Conservation (phyloP, 64 coral and sea anemone species). For the Stichodactyla helianthus region DNA sequence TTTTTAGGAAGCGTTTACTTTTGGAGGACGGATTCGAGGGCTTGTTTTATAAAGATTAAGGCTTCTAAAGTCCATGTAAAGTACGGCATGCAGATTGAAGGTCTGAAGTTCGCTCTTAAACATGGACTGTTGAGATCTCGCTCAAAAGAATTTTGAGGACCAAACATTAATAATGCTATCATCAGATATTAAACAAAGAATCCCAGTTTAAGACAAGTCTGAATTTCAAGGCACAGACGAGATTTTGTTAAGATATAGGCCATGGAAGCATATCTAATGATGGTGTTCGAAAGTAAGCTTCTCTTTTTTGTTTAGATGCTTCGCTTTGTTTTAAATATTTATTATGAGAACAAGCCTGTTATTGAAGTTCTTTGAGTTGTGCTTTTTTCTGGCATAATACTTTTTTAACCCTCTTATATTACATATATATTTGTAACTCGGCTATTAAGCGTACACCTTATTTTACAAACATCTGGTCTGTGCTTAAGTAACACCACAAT, state of each 20-base stretch:
- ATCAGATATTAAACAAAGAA: neutral
- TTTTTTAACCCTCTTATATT: neutral
- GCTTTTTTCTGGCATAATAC: neutral
- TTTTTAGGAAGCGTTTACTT: neutral
- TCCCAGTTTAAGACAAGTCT: neutral
- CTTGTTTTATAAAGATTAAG: conserved; percentile 2
- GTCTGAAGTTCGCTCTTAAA: neutral
- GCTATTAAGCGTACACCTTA: neutral
- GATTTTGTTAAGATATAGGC: neutral
- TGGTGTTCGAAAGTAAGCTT: neutral
- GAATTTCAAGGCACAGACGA: neutral
- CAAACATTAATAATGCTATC: neutral
- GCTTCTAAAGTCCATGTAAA: neutral
- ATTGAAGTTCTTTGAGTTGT: neutral
- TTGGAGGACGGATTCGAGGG: neutral
- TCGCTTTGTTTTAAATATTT: neutral
- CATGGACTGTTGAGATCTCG: neutral
- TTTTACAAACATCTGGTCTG: neutral
- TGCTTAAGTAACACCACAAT: neutral
- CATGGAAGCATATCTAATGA: neutral
- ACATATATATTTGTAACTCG: neutral
- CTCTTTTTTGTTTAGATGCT: neutral
- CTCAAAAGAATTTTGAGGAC: neutral
- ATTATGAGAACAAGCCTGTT: neutral
- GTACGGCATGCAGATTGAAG: neutral